Percentiles rank a stretch among this genome's conserved stretches.
These are phyloP conservation scores for Cyanoliseus patagonus DNA, from an alignment of 2,113 vertebrate species.

Conservation along the genomic window DNA sequence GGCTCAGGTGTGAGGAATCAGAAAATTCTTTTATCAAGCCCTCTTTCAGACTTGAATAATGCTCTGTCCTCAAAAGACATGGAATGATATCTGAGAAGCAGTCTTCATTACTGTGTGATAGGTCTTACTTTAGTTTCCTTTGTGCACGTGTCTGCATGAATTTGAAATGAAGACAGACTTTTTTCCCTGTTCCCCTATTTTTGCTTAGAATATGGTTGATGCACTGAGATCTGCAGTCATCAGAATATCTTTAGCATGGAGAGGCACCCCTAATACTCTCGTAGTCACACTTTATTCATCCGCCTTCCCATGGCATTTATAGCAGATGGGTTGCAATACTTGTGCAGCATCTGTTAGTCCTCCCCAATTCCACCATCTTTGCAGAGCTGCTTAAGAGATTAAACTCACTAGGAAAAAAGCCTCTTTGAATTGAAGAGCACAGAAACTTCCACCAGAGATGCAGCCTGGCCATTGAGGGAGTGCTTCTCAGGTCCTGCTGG, in stretches of 20 bases:
- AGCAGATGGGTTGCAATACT: not conserved
- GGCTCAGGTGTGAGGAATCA: not conserved
- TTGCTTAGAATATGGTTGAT: not conserved
- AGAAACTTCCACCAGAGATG: not conserved
- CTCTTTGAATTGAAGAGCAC: not conserved
- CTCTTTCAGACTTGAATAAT: not conserved
- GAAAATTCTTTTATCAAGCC: not conserved
- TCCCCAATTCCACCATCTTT: not conserved
- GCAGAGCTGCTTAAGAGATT: not conserved
- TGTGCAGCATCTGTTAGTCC: not conserved
- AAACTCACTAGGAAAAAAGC: accelerated
- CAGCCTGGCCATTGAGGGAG: not conserved
- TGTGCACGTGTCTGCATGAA: not conserved
- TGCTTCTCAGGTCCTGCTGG: not conserved
- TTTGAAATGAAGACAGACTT: not conserved
- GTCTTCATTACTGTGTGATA: not conserved
- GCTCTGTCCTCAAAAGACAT: not conserved
- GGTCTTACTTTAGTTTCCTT: not conserved
- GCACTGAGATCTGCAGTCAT: not conserved
- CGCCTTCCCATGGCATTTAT: not conserved
- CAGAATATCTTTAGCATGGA: not conserved
- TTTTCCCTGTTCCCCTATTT: not conserved
- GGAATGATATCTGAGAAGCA: not conserved
- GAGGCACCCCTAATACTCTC: not conserved
- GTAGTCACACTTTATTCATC: not conserved